Conservation (phyloP, 2,113 vertebrate species). For the Sigmodon hispidus region DNA sequence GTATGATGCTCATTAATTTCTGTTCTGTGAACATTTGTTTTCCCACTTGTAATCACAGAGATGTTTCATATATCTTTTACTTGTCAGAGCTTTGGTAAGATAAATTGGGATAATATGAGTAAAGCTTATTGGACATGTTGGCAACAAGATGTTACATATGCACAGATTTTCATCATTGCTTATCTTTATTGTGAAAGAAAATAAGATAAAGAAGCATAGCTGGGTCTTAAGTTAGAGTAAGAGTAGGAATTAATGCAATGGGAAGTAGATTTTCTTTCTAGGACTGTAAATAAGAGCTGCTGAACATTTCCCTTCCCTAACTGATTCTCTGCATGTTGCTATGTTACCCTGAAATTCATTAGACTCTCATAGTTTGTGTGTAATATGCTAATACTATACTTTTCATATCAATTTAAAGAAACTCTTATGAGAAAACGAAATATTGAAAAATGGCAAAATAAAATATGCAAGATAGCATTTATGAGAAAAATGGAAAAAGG, state of each 20-base stretch:
- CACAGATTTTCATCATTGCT: conserved; percentile 23
- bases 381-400: not conserved
- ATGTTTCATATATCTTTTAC: not conserved
- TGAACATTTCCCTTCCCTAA: conserved; percentile 27
- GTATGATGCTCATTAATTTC: not conserved
- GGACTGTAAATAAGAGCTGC: not conserved
- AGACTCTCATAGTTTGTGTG: not conserved
- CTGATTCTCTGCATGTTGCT: not conserved
- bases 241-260: not conserved
- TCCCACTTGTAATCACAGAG: not conserved
- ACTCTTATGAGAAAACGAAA: conserved; percentile 16
- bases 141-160: conserved; percentile 37
- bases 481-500: not conserved
- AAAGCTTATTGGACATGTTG: not conserved
- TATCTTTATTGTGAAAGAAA: conserved; percentile 44
- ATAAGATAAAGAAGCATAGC: conserved; percentile 48
- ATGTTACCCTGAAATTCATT: conserved; percentile 34
- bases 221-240: not conserved
- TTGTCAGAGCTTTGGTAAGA: conserved; percentile 24
- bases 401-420: conserved; percentile 13
- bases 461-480: not conserved
- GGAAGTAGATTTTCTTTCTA: conserved; percentile 38
- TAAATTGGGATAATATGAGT: conserved; percentile 39
- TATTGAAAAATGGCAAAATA: not conserved
- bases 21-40: conserved; percentile 2